Percentiles rank a stretch among this genome's conserved stretches.
Evolutionary conservation across 1,140 invertebrate genomes (phyloP).

Genomic region (Anthonomus grandis): DNA sequence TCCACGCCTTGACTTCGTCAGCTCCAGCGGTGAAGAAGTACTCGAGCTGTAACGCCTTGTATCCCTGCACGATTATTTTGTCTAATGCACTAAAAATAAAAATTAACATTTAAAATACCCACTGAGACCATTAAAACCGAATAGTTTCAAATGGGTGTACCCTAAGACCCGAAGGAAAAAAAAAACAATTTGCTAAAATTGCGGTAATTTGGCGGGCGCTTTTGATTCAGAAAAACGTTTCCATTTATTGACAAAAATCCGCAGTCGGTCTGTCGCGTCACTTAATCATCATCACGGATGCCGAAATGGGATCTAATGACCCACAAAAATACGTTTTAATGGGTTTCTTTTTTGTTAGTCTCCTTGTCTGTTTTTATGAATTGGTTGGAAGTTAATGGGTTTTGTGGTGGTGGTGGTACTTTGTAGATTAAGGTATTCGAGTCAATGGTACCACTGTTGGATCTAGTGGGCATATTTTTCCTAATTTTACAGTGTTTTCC

Average conservation of each 20-base stretch:
- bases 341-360: no score
- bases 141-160: neutral
- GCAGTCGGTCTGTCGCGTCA: slow-evolving; percentile 17
- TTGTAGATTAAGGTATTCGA: no score
- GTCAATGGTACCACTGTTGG: no score
- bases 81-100: slow-evolving; percentile 71
- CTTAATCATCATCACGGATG: slow-evolving; percentile 19
- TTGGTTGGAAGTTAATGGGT: no score
- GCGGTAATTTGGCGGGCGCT: slow-evolving; percentile 2
- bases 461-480: no score
- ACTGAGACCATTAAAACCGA: neutral
- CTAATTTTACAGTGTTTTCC: no score
- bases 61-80: slow-evolving; percentile 97
- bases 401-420: no score
- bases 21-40: slow-evolving; percentile 98
- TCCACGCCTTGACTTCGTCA: slow-evolving; percentile 99
- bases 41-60: slow-evolving; percentile 90
- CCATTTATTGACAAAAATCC: slow-evolving; percentile 20
- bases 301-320: slow-evolving; percentile 26
- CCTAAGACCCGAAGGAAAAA: neutral
- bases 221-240: slow-evolving; percentile 8
- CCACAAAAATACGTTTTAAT: slow-evolving; percentile 31
- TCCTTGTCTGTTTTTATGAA: no score
- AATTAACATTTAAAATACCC: neutral
- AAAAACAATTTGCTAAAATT: slow-evolving; percentile 14